Evolutionary conservation across 92 coral and sea anemone species (phyloP).

Genomic region (Siderastrea radians): DNA sequence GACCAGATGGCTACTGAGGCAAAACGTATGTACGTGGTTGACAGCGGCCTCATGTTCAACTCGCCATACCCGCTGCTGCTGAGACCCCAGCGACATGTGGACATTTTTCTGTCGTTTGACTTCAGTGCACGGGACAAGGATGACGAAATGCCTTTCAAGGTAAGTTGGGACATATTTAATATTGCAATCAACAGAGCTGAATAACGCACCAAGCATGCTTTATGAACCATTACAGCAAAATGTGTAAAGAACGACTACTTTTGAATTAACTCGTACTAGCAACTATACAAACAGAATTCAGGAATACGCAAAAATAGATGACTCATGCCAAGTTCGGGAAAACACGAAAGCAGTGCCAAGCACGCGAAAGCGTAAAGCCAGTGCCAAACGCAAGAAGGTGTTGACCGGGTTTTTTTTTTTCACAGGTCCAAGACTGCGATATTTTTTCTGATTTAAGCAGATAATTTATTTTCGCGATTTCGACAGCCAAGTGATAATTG

Average conservation of each 20-base stretch:
- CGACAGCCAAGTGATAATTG: background rate
- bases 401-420: too few relatives aligned
- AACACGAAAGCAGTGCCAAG: background rate
- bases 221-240: background rate
- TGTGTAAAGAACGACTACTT: too few relatives aligned
- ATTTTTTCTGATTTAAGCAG: too few relatives aligned
- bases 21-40: conserved; percentile 54
- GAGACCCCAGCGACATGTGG: conserved; percentile 77
- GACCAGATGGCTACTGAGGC: conserved; percentile 7
- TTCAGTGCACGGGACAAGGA: conserved; percentile 77
- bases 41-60: conserved; percentile 83
- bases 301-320: too few relatives aligned
- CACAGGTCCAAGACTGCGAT: too few relatives aligned
- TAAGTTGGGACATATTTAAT: background rate
- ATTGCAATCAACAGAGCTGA: background rate
- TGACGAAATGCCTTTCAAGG: conserved; percentile 21
- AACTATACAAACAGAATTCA: too few relatives aligned
- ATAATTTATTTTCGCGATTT: background rate
- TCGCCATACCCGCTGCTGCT: conserved; percentile 78
- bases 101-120: conserved; percentile 84
- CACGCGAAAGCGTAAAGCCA: too few relatives aligned
- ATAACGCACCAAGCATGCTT: background rate
- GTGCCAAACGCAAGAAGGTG: too few relatives aligned
- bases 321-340: too few relatives aligned
- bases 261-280: too few relatives aligned